Evolutionary conservation across 2,113 vertebrate genomes (phyloP), one percentile per base, ranked within the genome.

Genomic region (Scortum barcoo): DNA sequence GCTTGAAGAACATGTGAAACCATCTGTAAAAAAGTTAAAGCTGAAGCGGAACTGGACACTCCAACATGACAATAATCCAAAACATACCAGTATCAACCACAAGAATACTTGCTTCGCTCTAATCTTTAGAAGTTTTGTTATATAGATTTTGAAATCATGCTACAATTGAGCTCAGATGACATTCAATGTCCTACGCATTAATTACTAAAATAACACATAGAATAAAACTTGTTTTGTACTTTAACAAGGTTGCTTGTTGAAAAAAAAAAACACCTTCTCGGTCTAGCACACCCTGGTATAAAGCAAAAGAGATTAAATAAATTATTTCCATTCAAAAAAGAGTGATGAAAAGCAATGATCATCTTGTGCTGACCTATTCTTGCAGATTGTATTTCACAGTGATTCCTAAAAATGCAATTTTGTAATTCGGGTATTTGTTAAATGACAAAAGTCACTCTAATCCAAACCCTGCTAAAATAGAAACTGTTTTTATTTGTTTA

Each of bases 91-190:
- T 44, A 78, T 77, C 50, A 78, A 71, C 30, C 17, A 63, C 36
- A 68, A 38, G 33, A 72, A 46, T 19, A 62, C 67, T 72, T 54
- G 12, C 51, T 44, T 65, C 26, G 14, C 20, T 57, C 48, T 56
- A 74, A 69, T 78, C 28, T 62, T 73, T 26, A 57, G 78, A 65
- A n/a, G 75, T 75, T 78, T 82, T 77, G 54, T 72, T 77, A 19
- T 40, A 72, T 20, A 67, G 4, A 80, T 50, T 62, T 67, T 53
- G 51, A 66, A 76, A 72, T 71, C 40, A 71, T 30, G 66, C 20
- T 58, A 17, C 63, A 69, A 54, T 75, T 79, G 26, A 69, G 70
- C 28, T 26, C 14, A 46, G 26, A 30, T n/a, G 13, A 57, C 40
- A 48, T 62, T 79, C 44, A 54, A 62, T 48, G 50, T 33, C 69